phyloP scores from a whole-genome alignment of 2,113 vertebrate genomes.

The Poicephalus gulielmi region DNA sequence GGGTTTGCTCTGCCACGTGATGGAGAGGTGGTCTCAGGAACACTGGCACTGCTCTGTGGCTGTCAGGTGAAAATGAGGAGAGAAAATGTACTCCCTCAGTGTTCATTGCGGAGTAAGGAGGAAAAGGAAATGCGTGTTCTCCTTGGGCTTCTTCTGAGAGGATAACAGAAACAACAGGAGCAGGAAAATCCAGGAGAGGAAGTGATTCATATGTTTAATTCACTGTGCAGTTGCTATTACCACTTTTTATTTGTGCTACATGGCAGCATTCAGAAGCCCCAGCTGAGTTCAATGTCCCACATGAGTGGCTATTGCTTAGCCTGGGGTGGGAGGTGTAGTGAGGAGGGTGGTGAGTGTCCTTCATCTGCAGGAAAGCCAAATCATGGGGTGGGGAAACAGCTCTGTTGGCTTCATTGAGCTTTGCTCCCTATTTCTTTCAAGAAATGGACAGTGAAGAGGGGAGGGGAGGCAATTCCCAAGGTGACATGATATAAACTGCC shows the following conservation, averaged over 20 bases:
- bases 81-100: neutral
- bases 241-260: neutral
- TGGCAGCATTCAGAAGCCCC: accelerated
- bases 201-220: conserved; percentile 59
- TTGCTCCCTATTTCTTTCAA: neutral
- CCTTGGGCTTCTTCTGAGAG: neutral
- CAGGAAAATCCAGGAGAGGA: neutral
- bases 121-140: neutral
- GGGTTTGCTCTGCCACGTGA: neutral
- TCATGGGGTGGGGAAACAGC: neutral
- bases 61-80: neutral
- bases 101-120: neutral
- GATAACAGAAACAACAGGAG: conserved; percentile 1
- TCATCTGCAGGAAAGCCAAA: neutral
- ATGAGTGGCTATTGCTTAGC: neutral
- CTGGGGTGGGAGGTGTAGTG: neutral
- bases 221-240: neutral
- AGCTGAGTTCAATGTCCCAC: neutral
- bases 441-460: neutral
- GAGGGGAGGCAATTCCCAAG: neutral
- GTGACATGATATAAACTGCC: neutral
- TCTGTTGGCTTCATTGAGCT: neutral
- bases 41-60: neutral
- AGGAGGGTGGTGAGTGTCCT: neutral
- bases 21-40: neutral